Evolutionary conservation across 2,113 vertebrate genomes (phyloP).

Genomic region (Sapayoa aenigma): DNA sequence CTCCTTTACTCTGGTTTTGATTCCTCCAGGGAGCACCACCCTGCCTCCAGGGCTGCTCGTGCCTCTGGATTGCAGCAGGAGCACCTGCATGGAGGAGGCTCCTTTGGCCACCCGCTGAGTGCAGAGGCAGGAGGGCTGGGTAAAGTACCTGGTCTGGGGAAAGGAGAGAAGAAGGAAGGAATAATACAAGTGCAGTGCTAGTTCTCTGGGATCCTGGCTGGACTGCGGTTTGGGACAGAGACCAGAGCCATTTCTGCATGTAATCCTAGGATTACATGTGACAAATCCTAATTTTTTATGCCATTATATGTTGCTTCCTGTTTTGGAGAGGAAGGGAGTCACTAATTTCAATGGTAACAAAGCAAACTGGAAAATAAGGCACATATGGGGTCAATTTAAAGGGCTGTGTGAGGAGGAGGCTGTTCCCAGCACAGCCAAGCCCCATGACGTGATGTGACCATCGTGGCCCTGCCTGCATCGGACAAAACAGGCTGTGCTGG

Average conservation of each 20-base stretch:
- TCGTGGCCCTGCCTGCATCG: accelerated
- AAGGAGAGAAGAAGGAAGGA: background rate
- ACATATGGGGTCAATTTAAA: background rate
- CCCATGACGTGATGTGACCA: background rate
- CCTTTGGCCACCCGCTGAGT: background rate
- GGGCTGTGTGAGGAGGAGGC: background rate
- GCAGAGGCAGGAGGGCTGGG: background rate
- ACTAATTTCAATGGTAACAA: background rate
- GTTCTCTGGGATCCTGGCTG: background rate
- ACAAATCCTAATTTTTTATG: background rate
- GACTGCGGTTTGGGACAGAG: background rate
- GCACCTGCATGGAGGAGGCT: background rate
- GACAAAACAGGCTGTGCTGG: background rate
- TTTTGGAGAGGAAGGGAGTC: background rate
- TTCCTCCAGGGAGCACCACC: background rate
- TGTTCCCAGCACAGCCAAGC: background rate
- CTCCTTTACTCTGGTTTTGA: background rate
- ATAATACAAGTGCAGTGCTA: background rate
- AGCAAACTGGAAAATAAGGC: constrained; percentile 21
- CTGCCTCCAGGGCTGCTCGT: background rate
- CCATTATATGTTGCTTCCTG: background rate
- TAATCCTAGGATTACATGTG: background rate
- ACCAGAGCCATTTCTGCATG: background rate
- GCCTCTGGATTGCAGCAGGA: background rate
- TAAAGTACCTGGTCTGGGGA: background rate